These are phyloP conservation scores for Paradisaea rubra DNA, from an alignment of 2,113 vertebrate species.

Conservation along the genomic window DNA sequence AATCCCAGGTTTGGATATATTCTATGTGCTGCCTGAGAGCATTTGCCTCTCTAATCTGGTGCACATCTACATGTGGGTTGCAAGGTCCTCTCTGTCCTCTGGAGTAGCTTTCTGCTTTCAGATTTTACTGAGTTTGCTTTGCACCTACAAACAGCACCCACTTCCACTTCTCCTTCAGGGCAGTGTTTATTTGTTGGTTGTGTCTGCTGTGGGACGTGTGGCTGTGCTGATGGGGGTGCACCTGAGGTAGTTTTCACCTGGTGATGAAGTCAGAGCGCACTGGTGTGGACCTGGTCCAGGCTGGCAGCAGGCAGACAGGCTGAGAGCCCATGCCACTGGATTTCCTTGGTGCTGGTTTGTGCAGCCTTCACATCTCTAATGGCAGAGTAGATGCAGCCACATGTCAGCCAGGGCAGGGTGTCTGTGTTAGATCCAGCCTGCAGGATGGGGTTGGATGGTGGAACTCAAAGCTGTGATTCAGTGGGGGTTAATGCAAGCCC, in stretches of 20 bases:
- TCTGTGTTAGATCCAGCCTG: not conserved
- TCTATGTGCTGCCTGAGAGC: not conserved
- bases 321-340: not conserved
- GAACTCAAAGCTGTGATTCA: not conserved
- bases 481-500: not conserved
- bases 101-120: not conserved
- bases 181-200: not conserved
- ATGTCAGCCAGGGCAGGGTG: not conserved
- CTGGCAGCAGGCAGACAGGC: not conserved
- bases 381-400: not conserved
- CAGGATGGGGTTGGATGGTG: not conserved
- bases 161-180: not conserved
- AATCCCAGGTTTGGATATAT: not conserved
- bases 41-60: not conserved
- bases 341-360: not conserved
- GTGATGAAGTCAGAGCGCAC: fast-evolving
- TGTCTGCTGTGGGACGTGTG: not conserved
- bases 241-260: not conserved
- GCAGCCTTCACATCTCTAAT: not conserved
- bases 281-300: not conserved
- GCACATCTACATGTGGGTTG: not conserved
- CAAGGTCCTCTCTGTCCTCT: not conserved
- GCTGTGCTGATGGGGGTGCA: not conserved
- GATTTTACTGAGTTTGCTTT: not conserved
- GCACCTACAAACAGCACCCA: not conserved